A percentile compares a stretch with the other conserved stretches of the same genome.
phyloP scores from a whole-genome alignment of 2,113 vertebrate species.

The Gambusia affinis region DNA sequence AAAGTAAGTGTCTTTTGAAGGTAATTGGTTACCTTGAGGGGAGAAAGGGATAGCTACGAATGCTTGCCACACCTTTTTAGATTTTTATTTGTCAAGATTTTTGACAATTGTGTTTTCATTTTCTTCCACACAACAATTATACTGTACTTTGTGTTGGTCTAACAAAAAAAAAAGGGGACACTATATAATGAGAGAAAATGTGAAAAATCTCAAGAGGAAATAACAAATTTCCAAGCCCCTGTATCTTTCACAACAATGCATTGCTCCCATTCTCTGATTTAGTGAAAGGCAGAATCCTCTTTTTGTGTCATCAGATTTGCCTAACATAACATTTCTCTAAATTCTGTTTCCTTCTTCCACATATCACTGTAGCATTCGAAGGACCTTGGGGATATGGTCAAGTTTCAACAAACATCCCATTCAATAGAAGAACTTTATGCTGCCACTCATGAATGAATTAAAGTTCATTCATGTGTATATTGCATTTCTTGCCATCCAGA shows the following conservation, averaged over 20 bases:
- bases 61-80: too few relatives aligned
- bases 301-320: constrained; percentile 81
- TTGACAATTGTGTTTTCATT: too few relatives aligned
- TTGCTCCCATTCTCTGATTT: constrained; percentile 29
- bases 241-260: constrained; percentile 78
- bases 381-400: constrained; percentile 83
- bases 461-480: constrained; percentile 89
- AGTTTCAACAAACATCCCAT: constrained; percentile 84
- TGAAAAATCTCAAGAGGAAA: background rate
- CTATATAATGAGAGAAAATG: background rate
- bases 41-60: too few relatives aligned
- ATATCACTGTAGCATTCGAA: constrained; percentile 84
- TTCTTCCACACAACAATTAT: background rate
- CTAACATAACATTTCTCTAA: constrained; percentile 88
- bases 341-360: constrained; percentile 86
- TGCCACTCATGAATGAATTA: constrained; percentile 93
- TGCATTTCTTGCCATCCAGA: constrained; percentile 70
- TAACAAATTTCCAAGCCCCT: background rate
- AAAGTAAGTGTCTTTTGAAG: too few relatives aligned
- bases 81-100: too few relatives aligned
- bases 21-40: too few relatives aligned
- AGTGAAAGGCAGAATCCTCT: constrained; percentile 25
- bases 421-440: constrained; percentile 82
- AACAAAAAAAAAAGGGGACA: too few relatives aligned
- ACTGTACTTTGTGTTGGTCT: background rate